Percentiles rank a stretch among this genome's conserved stretches.
These are phyloP conservation scores for Agonum fuliginosum DNA, from an alignment of 2,888 invertebrate genomes.

Conservation along the genomic window DNA sequence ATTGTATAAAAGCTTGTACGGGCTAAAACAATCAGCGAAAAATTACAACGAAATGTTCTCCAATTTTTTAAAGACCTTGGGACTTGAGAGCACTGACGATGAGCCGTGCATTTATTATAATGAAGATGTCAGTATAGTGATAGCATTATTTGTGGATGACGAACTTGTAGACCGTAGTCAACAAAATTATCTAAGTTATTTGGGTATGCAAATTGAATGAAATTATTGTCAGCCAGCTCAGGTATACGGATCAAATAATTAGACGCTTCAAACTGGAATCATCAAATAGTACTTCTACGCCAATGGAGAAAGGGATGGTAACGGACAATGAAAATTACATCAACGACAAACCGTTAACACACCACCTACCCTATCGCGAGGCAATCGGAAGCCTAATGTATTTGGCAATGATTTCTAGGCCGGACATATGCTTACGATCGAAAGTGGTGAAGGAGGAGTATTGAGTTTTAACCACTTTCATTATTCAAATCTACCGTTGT, in stretches of 20 bases:
- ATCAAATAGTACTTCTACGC: conserved; percentile 61
- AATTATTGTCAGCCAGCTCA: conserved; percentile 63
- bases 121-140: conserved; percentile 60
- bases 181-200: conserved; percentile 34
- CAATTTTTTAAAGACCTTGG: conserved; percentile 60
- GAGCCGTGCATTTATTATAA: conserved; percentile 65
- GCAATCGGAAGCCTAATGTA: conserved; percentile 63
- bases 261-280: conserved; percentile 60
- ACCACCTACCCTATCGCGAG: conserved; percentile 61
- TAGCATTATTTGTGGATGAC: conserved; percentile 63
- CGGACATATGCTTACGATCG: too few relatives aligned
- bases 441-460: too few relatives aligned
- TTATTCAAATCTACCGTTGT: too few relatives aligned
- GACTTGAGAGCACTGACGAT: conserved; percentile 63
- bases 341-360: background rate
- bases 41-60: conserved; percentile 62
- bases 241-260: conserved; percentile 63
- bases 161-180: conserved; percentile 61
- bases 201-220: conserved; percentile 34
- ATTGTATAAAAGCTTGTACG: conserved; percentile 23
- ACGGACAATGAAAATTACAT: background rate
- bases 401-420: too few relatives aligned
- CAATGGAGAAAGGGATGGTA: conserved; percentile 60
- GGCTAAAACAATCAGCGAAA: conserved; percentile 47
- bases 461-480: too few relatives aligned